Base-by-base conservation (phyloP, 2,113 vertebrate species). In the Oophaga pumilio region DNA sequence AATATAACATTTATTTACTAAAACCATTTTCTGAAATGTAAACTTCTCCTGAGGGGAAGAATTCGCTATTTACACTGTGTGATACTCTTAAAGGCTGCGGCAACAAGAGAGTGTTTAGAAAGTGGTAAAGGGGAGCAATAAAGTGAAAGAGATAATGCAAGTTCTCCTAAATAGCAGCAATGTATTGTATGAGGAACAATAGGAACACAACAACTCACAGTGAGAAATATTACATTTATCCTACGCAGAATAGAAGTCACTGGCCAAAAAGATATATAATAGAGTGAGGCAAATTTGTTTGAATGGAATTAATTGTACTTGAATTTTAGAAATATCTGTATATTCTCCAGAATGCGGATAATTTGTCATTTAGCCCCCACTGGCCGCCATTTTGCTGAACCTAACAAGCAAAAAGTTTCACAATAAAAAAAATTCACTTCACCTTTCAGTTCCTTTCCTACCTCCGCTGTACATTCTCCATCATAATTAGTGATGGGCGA, bases 1-100 rank as follows among this genome's bases (percentile, higher is more conserved):
- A 88, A 89, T 87, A 85, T 80, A 85, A 78, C 84, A 90, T 85
- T 81, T 89, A 85, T 89, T 85, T 87, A 89, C 79, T 81, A 85
- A 71, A 87, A 82, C 82, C 57, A 85, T 89, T 88, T 86, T 69
- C n/a, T 87, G 74, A 77, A 69, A 87, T 84, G 60, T 71, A 89
- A 90, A 49, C 69, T 76, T 59, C 64, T 81, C 79, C 76, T 59
- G 12, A 79, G 84, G 84, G 77, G 80, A 89, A 57, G 68, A 80
- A 57, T 82, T 33, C 22, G 86, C 60, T 64, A 81, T 89, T 84
- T 82, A 74, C 87, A 50, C 20, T 50, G 49, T 64, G 24, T 77
- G 62, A 77, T 59, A 84, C 87, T 82, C 57, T 77, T 57, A 9
- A 4, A 24, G 9, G 50, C 73, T 20, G 53, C 68, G 13, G 52